A percentile compares a stretch with the other conserved stretches of the same genome.
phyloP scores from a whole-genome alignment of 2,888 invertebrate species.

The Bugulina stolonifera region DNA sequence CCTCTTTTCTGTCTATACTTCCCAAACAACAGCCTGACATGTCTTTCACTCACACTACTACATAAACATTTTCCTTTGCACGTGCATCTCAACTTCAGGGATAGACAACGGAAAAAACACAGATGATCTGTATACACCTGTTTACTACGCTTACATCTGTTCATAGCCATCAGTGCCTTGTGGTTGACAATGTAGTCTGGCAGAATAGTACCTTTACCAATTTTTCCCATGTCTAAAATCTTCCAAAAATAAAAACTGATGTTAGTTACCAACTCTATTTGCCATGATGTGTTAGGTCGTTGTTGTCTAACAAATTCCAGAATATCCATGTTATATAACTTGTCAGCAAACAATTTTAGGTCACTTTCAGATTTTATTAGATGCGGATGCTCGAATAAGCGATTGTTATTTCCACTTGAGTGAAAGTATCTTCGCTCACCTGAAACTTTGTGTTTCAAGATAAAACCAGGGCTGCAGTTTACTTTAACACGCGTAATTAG shows the following conservation, averaged over 20 bases:
- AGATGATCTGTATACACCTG: not conserved
- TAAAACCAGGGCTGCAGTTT: not conserved
- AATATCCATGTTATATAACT: not conserved
- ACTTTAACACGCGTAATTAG: not conserved
- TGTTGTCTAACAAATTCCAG: not conserved
- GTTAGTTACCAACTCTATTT: not conserved
- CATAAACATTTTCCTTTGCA: not conserved
- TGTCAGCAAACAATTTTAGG: not conserved
- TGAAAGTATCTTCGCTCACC: not conserved
- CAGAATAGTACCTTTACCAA: not conserved
- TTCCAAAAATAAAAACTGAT: not conserved
- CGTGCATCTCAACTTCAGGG: not conserved
- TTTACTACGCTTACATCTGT: not conserved
- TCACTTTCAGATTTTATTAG: not conserved
- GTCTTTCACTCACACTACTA: not conserved
- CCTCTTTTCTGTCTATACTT: not conserved
- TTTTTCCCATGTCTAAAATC: not conserved
- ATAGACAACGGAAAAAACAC: not conserved
- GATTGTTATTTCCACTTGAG: not conserved
- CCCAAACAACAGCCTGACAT: not conserved
- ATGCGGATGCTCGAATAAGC: not conserved
- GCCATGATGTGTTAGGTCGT: not conserved
- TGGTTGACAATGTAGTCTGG: not conserved
- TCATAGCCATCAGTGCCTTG: not conserved
- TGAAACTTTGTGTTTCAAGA: not conserved